A percentile compares a stretch with the other conserved stretches of the same genome.
These are phyloP conservation scores for Sphaerodactylus townsendi DNA, from an alignment of 2,113 vertebrate genomes.

Conservation along the genomic window DNA sequence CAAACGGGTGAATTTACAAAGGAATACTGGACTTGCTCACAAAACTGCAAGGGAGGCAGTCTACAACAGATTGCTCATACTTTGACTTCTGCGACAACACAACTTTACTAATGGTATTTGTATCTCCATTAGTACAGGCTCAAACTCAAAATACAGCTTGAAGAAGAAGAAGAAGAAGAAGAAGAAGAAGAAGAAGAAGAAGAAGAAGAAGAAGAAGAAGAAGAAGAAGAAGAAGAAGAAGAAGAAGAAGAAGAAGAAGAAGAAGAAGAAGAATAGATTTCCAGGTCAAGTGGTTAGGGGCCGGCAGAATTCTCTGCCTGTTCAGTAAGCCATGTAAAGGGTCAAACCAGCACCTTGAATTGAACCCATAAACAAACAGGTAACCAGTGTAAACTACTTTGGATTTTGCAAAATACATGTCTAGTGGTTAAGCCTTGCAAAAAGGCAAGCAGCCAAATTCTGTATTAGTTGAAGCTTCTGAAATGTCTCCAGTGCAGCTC, in stretches of 20 bases:
- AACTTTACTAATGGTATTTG: neutral
- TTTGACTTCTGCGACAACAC: neutral
- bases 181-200: neutral
- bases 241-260: neutral
- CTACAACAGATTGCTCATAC: neutral
- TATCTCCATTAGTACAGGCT: neutral
- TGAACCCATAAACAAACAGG: no score
- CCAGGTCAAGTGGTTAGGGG: no score
- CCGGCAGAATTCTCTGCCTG: no score
- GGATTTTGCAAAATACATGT: no score
- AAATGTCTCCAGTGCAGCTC: no score
- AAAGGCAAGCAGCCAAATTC: no score
- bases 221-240: neutral
- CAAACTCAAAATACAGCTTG: neutral
- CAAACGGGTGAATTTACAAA: neutral
- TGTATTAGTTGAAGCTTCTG: no score
- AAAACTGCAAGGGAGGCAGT: neutral
- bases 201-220: neutral
- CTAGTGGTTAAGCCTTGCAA: no score
- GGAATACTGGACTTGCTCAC: neutral
- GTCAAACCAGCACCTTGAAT: no score
- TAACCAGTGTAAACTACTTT: no score
- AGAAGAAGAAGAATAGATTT: neutral
- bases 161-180: neutral
- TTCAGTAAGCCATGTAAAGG: no score